phyloP scores from a whole-genome alignment of 1,140 invertebrate genomes.

The Pseudomyrmex pallidus region DNA sequence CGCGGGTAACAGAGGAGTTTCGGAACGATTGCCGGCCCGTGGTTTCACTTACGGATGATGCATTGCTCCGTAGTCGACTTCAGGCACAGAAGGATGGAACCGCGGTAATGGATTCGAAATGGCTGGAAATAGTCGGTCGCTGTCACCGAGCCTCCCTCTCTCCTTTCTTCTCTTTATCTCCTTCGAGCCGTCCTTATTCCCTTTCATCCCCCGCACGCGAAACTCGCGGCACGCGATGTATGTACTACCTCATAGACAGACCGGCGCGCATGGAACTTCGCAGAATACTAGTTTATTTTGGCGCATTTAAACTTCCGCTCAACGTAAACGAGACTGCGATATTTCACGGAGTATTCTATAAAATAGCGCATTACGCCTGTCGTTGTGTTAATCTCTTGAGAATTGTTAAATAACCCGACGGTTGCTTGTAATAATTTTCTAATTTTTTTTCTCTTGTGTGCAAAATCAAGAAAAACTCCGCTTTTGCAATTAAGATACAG shows the following conservation, averaged over 20 bases:
- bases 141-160: slow-evolving; percentile 64
- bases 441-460: too few relatives aligned
- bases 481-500: background rate
- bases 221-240: slow-evolving; percentile 60
- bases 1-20: slow-evolving; percentile 58
- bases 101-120: slow-evolving; percentile 77
- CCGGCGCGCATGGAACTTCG: slow-evolving; percentile 37
- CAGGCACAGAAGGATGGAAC: slow-evolving; percentile 75
- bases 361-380: background rate
- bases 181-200: slow-evolving; percentile 15
- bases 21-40: slow-evolving; percentile 68
- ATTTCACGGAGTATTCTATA: background rate
- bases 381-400: background rate
- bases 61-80: slow-evolving; percentile 78
- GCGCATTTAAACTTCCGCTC: slow-evolving; percentile 24
- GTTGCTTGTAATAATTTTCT: too few relatives aligned
- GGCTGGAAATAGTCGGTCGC: slow-evolving; percentile 74
- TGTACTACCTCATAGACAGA: slow-evolving; percentile 19
- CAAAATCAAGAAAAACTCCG: too few relatives aligned
- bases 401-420: too few relatives aligned
- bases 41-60: slow-evolving; percentile 78
- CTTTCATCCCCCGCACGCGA: background rate
- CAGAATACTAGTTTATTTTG: slow-evolving; percentile 39
- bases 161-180: slow-evolving; percentile 4
- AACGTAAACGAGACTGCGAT: slow-evolving; percentile 3